Evolutionary conservation across 1,140 invertebrate species (phyloP).

Genomic region (Temnothorax nylanderi): DNA sequence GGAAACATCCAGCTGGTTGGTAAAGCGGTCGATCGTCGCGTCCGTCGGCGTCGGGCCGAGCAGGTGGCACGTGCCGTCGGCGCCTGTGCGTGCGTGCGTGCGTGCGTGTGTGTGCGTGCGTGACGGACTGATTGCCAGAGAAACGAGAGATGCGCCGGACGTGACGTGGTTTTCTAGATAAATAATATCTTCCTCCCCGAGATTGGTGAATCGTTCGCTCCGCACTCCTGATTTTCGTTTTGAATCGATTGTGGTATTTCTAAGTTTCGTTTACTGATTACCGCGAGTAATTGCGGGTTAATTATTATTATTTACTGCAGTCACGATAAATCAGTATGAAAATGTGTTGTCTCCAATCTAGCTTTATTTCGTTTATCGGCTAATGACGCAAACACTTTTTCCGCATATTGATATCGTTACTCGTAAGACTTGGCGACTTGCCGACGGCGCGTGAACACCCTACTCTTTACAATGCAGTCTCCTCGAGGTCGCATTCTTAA

Average conservation of each 20-base stretch:
- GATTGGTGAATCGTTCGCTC: not conserved
- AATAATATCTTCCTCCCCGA: not conserved
- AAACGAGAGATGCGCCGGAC: not conserved
- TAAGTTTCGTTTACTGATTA: too few relatives aligned
- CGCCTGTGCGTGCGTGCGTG: not conserved
- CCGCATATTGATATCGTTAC: conserved; percentile 22
- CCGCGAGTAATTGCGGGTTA: not conserved
- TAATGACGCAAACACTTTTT: not conserved
- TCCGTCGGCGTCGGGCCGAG: not conserved
- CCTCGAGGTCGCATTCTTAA: conserved; percentile 21
- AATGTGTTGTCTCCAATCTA: not conserved
- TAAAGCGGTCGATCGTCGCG: conserved; percentile 53
- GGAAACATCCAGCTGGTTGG: conserved; percentile 96
- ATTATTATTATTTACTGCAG: not conserved
- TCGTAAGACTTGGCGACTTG: not conserved
- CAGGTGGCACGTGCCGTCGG: conserved; percentile 60
- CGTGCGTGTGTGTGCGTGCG: not conserved
- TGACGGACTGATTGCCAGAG: not conserved
- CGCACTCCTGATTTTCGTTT: not conserved
- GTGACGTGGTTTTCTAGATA: not conserved
- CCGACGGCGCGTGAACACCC: not conserved
- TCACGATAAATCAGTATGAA: not conserved
- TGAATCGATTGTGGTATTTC: not conserved
- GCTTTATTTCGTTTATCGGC: conserved; percentile 17
- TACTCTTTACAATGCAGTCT: not conserved